A percentile compares a stretch with the other conserved stretches of the same genome.
Evolutionary conservation across 2,797 vertebrate genomes (phyloP).

Genomic region (Gymnocypris eckloni): DNA sequence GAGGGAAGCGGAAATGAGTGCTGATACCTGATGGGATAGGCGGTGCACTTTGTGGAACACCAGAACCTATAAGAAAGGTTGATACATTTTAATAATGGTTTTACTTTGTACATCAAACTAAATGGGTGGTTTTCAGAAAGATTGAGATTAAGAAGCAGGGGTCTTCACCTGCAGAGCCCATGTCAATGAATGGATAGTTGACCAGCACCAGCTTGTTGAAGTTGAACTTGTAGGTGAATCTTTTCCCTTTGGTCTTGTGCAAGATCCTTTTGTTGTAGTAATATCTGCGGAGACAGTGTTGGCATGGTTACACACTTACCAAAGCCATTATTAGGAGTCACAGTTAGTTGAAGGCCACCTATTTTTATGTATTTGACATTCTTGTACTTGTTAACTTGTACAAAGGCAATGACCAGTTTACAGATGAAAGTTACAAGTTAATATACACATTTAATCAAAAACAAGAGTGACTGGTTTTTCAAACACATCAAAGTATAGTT

Average conservation of each 20-base stretch:
- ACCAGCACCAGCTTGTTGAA: slow-evolving; percentile 87
- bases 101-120: background rate
- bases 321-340: slow-evolving; percentile 16
- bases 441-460: background rate
- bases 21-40: slow-evolving; percentile 83
- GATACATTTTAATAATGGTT: background rate
- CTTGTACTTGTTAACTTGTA: background rate
- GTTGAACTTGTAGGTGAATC: slow-evolving; percentile 89
- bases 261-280: slow-evolving; percentile 87
- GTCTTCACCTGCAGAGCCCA: slow-evolving; percentile 77
- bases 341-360: background rate
- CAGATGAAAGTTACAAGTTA: background rate
- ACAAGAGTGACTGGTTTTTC: background rate
- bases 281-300: slow-evolving; percentile 71
- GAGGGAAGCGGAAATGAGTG: slow-evolving; percentile 89
- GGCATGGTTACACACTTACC: slow-evolving; percentile 32
- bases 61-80: slow-evolving; percentile 75
- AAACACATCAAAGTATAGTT: background rate
- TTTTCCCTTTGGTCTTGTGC: slow-evolving; percentile 86
- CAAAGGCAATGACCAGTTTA: background rate
- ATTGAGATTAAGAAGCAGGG: background rate
- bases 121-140: background rate
- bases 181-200: slow-evolving; percentile 89
- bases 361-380: slow-evolving; percentile 11
- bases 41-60: slow-evolving; percentile 90